A percentile compares a stretch with the other conserved stretches of the same genome.
These are phyloP conservation scores for Meloe dianella DNA, from an alignment of 2,888 invertebrate species.

Conservation along the genomic window DNA sequence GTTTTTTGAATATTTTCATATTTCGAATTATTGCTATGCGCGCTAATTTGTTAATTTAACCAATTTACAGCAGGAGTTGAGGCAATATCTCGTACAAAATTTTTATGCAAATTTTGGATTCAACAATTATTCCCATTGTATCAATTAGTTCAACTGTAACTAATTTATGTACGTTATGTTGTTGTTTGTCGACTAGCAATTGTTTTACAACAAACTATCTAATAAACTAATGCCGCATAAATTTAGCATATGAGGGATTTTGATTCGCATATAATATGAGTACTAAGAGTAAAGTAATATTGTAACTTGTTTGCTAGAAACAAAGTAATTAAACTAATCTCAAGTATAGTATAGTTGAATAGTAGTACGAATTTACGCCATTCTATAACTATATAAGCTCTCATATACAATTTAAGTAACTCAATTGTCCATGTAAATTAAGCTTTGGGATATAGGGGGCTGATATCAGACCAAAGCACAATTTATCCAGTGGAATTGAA, in stretches of 20 bases:
- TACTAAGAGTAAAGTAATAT: conserved; percentile 39
- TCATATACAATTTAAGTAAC: conserved; percentile 52
- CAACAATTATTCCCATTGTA: conserved; percentile 3
- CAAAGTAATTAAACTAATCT: conserved; percentile 53
- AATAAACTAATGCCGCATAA: conserved; percentile 22
- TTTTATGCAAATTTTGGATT: background rate
- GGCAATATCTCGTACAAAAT: background rate
- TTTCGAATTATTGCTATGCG: background rate
- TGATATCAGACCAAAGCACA: conserved; percentile 31
- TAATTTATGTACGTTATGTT: background rate
- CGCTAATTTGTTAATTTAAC: background rate
- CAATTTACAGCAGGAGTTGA: background rate
- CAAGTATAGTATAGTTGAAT: conserved; percentile 43
- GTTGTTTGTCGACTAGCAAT: background rate
- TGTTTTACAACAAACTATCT: conserved; percentile 4
- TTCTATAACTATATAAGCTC: conserved; percentile 51
- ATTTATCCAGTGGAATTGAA: conserved; percentile 31
- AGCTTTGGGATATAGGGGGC: conserved; percentile 33
- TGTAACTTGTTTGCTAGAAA: conserved; percentile 44
- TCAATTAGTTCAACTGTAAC: background rate
- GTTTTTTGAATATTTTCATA: background rate
- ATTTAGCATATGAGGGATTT: conserved; percentile 41
- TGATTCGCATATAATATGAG: conserved; percentile 36
- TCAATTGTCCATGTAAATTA: conserved; percentile 54
- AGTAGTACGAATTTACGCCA: conserved; percentile 49